These are phyloP conservation scores for Lycocerus yunnanus DNA, from an alignment of 2,888 invertebrate genomes.

Conservation along the genomic window DNA sequence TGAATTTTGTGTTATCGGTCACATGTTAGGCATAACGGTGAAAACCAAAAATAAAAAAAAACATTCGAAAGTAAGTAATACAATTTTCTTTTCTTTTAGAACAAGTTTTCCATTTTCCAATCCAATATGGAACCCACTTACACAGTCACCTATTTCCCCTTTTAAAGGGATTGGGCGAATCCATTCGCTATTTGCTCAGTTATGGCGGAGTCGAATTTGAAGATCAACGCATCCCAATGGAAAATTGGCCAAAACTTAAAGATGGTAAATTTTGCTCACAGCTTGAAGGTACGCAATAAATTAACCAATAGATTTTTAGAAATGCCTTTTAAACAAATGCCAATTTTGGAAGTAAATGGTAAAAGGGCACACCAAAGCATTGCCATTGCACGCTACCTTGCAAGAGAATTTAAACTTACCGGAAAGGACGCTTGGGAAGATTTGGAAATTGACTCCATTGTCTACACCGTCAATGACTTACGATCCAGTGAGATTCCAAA, in stretches of 20 bases:
- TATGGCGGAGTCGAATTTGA: slow-evolving; percentile 66
- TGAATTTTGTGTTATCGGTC: too few relatives aligned
- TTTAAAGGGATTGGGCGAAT: slow-evolving; percentile 67
- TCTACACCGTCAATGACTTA: slow-evolving; percentile 66
- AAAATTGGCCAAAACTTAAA: slow-evolving; percentile 46
- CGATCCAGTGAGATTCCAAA: slow-evolving; percentile 60
- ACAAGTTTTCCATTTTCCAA: too few relatives aligned
- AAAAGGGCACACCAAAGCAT: slow-evolving; percentile 63
- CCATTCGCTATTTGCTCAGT: slow-evolving; percentile 65
- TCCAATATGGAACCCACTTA: slow-evolving; percentile 56
- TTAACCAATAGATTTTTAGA: slow-evolving; percentile 46
- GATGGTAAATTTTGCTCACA: slow-evolving; percentile 38
- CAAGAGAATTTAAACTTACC: slow-evolving; percentile 61
- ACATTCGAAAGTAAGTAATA: too few relatives aligned
- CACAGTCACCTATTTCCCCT: slow-evolving; percentile 66
- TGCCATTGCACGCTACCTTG: slow-evolving; percentile 67
- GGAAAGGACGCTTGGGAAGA: slow-evolving; percentile 65
- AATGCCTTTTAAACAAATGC: slow-evolving; percentile 68
- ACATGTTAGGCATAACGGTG: too few relatives aligned
- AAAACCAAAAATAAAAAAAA: too few relatives aligned
- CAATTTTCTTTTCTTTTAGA: too few relatives aligned
- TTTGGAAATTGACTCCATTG: slow-evolving; percentile 65
- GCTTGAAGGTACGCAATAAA: too few relatives aligned
- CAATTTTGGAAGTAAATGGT: slow-evolving; percentile 66
- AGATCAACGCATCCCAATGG: slow-evolving; percentile 61